phyloP scores from a whole-genome alignment of 1,140 invertebrate species.

The Linepithema humile region DNA sequence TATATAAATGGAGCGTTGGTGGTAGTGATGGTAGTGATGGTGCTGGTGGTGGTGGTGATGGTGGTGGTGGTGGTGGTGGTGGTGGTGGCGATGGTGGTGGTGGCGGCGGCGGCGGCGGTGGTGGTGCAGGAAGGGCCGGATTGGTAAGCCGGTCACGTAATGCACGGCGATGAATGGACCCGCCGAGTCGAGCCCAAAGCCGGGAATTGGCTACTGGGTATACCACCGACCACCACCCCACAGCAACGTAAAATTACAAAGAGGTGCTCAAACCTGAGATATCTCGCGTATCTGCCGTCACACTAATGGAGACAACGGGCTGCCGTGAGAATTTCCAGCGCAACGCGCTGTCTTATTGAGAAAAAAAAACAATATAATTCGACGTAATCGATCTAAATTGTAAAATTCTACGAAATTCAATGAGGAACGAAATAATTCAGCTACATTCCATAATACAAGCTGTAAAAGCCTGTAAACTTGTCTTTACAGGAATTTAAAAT shows the following conservation, averaged over 20 bases:
- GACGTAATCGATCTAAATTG: constrained; percentile 21
- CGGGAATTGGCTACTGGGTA: constrained; percentile 84
- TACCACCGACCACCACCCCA: constrained; percentile 81
- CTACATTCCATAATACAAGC: not conserved
- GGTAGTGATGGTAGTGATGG: constrained; percentile 16
- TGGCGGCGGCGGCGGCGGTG: constrained; percentile 28
- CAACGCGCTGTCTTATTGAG: not conserved
- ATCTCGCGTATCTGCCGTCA: constrained; percentile 50
- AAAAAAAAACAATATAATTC: not conserved
- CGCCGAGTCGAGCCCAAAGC: constrained; percentile 82
- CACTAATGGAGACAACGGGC: constrained; percentile 41
- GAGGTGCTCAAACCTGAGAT: constrained; percentile 79
- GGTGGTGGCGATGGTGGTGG: not conserved
- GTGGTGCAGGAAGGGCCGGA: constrained; percentile 76
- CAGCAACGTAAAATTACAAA: constrained; percentile 79
- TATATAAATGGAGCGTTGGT: constrained; percentile 51
- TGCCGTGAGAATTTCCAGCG: not conserved
- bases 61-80: not conserved
- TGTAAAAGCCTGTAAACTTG: not conserved
- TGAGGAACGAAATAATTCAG: not conserved
- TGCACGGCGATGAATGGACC: constrained; percentile 84
- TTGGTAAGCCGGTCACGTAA: constrained; percentile 85
- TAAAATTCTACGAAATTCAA: not conserved
- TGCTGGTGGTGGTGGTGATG: not conserved
- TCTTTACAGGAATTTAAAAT: not conserved